Evolutionary conservation across 2,797 vertebrate genomes (phyloP).

Genomic region (Sebastes minor): DNA sequence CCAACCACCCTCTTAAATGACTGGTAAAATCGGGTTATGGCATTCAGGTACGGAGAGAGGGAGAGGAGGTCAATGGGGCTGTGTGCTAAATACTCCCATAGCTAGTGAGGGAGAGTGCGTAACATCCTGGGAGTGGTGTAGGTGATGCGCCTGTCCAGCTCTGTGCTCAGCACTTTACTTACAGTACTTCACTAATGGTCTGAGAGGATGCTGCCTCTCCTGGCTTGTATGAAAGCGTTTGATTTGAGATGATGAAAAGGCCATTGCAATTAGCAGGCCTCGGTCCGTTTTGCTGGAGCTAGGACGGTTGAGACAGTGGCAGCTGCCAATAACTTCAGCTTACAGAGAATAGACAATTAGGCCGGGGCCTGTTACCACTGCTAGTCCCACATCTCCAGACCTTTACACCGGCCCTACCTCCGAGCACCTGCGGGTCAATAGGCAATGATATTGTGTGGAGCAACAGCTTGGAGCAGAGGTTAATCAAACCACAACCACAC

Average conservation of each 20-base stretch:
- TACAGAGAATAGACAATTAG: constrained; percentile 92
- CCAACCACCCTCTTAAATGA: constrained; percentile 86
- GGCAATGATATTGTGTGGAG: constrained; percentile 81
- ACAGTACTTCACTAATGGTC: constrained; percentile 84
- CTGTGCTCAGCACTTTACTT: constrained; percentile 45
- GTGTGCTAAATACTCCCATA: constrained; percentile 83
- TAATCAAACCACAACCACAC: constrained; percentile 81
- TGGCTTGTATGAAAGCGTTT: constrained; percentile 83
- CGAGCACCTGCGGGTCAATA: constrained; percentile 86
- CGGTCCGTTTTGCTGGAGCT: constrained; percentile 85
- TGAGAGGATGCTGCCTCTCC: constrained; percentile 78
- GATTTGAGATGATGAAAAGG: constrained; percentile 96
- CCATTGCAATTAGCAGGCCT: constrained; percentile 94
- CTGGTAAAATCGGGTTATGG: constrained; percentile 85
- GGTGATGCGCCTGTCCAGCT: constrained; percentile 56
- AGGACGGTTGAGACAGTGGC: constrained; percentile 88
- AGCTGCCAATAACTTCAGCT: constrained; percentile 94
- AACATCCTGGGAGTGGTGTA: constrained; percentile 55
- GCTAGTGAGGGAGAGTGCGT: constrained; percentile 73
- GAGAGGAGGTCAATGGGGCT: constrained; percentile 81
- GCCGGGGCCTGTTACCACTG: constrained; percentile 80
- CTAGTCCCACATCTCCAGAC: constrained; percentile 85
- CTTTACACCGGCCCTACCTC: constrained; percentile 83
- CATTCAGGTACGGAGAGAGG: constrained; percentile 81
- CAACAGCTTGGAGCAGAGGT: constrained; percentile 80